Conservation (phyloP, 2,113 vertebrate genomes). For the Arvicanthis niloticus region DNA sequence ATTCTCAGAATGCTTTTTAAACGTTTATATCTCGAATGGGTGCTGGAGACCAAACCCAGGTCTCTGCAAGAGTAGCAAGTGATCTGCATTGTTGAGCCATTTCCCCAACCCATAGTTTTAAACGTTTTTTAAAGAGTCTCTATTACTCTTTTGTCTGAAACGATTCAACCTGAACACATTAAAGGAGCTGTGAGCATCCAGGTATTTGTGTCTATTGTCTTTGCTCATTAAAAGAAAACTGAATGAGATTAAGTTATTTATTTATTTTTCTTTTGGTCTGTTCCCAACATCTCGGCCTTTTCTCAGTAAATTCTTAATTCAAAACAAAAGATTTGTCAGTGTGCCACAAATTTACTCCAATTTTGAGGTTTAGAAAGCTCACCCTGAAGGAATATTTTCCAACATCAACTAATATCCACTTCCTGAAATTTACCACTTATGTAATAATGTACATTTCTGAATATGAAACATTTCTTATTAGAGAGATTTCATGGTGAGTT, state of each 20-base stretch:
- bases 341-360: slow-evolving; percentile 9
- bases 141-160: slow-evolving; percentile 8
- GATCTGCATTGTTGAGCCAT: not conserved
- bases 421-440: not conserved
- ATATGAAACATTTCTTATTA: slow-evolving; percentile 50
- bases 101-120: not conserved
- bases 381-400: slow-evolving; percentile 48
- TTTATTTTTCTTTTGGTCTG: not conserved
- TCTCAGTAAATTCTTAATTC: slow-evolving; percentile 19
- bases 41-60: too few species aligned
- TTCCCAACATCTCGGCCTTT: not conserved
- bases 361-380: slow-evolving; percentile 36
- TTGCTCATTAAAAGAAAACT: slow-evolving; percentile 5
- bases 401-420: slow-evolving; percentile 17
- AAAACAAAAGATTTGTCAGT: slow-evolving; percentile 40
- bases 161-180: not conserved
- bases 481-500: slow-evolving; percentile 26
- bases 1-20: not conserved
- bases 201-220: not conserved
- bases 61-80: not conserved
- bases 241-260: not conserved
- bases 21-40: not conserved
- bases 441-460: slow-evolving; percentile 23
- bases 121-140: not conserved
- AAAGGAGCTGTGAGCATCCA: not conserved